phyloP scores from a whole-genome alignment of 2,888 invertebrate genomes.

The Drosophila merina region DNA sequence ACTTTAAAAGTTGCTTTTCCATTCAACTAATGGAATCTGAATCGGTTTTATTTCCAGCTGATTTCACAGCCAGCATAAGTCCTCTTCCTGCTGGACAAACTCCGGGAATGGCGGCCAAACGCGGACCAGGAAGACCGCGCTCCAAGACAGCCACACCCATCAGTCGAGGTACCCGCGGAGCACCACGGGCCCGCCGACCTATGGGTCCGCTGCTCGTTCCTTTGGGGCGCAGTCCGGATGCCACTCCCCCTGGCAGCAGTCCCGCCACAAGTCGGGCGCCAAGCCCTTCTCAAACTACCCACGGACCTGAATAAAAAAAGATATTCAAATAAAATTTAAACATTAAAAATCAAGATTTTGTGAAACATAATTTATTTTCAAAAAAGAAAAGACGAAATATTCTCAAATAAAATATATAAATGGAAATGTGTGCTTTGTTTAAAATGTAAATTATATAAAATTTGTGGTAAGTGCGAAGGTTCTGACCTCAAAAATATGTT shows the following conservation, averaged over 20 bases:
- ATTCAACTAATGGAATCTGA: conserved; percentile 23
- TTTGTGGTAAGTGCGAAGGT: too few relatives aligned
- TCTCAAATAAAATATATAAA: too few relatives aligned
- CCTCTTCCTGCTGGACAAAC: conserved; percentile 16
- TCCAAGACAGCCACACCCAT: conserved; percentile 88
- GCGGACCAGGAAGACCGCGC: conserved; percentile 89
- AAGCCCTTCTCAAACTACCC: conserved; percentile 71
- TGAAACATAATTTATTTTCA: not conserved
- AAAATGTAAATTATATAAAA: too few relatives aligned
- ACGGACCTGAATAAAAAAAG: conserved; percentile 20
- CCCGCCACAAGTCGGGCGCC: conserved; percentile 83
- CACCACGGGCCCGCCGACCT: conserved; percentile 86
- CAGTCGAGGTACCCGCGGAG: conserved; percentile 87
- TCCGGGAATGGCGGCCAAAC: conserved; percentile 83
- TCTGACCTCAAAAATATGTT: conserved; percentile 49
- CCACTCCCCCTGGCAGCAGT: conserved; percentile 81
- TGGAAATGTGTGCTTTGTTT: too few relatives aligned
- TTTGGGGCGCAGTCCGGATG: conserved; percentile 82
- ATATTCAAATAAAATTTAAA: not conserved
- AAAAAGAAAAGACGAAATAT: too few relatives aligned
- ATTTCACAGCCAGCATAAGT: conserved; percentile 5
- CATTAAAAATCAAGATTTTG: not conserved
- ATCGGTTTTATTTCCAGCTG: not conserved
- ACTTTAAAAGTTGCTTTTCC: conserved; percentile 8
- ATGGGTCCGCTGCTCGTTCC: conserved; percentile 84